phyloP scores from a whole-genome alignment of 1,140 invertebrate species.

The Augochlora pura region DNA sequence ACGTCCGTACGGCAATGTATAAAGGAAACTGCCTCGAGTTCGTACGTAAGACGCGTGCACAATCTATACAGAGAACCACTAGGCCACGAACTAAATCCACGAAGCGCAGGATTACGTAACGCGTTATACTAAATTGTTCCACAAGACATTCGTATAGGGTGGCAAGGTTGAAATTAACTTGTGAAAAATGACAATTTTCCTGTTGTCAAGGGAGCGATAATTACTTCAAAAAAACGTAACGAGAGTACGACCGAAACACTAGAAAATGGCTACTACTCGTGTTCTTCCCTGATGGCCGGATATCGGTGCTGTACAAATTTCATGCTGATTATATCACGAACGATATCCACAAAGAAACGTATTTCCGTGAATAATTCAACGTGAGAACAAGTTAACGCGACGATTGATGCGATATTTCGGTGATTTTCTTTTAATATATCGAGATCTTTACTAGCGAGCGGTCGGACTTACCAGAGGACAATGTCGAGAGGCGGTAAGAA shows the following conservation, averaged over 20 bases:
- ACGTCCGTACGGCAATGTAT: background rate
- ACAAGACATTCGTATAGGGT: no score
- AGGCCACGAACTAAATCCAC: background rate
- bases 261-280: slow-evolving; percentile 69
- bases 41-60: background rate
- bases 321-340: background rate
- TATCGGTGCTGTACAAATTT: no score
- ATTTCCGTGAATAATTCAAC: background rate
- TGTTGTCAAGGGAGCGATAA: background rate
- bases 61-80: background rate
- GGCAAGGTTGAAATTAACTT: background rate
- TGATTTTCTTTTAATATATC: slow-evolving; percentile 38
- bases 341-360: background rate
- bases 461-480: slow-evolving; percentile 84
- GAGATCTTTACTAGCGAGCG: slow-evolving; percentile 33
- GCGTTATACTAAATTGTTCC: background rate
- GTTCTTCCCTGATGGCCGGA: background rate
- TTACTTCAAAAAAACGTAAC: background rate
- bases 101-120: slow-evolving; percentile 60
- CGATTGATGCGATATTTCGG: no score
- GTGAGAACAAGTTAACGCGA: background rate
- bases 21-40: background rate
- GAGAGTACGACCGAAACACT: background rate
- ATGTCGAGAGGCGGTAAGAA: slow-evolving; percentile 78
- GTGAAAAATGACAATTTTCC: background rate